Conservation (phyloP, 2,113 vertebrate species). For the Pelecanoides urinatrix region DNA sequence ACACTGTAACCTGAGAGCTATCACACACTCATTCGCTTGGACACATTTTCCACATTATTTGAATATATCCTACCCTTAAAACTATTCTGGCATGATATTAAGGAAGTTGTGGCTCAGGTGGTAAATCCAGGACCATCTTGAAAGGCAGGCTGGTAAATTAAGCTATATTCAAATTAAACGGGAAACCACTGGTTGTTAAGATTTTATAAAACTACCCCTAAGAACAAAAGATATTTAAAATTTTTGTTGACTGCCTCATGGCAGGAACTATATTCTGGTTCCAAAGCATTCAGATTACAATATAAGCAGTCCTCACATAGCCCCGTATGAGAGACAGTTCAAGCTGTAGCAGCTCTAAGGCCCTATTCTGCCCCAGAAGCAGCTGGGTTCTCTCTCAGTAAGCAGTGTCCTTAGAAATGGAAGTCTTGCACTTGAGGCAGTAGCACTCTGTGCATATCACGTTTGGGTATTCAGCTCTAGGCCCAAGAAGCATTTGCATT, state of each 20-base stretch:
- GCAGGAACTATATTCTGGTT: background rate
- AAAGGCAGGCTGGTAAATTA: slow-evolving; percentile 46
- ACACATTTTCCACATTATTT: slow-evolving; percentile 36
- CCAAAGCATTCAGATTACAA: background rate
- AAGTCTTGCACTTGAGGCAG: background rate
- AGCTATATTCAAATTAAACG: slow-evolving; percentile 19
- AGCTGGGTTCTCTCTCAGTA: background rate
- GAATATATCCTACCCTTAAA: slow-evolving; percentile 22
- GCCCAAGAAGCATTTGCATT: background rate
- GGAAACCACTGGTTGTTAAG: slow-evolving; percentile 46
- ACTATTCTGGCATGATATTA: slow-evolving; percentile 31
- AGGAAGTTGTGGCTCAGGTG: slow-evolving; percentile 59
- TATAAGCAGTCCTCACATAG: background rate
- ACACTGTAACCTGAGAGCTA: background rate
- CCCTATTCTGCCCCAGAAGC: background rate
- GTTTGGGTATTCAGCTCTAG: background rate
- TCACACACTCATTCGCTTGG: background rate
- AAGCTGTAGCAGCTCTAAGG: background rate
- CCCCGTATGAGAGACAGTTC: background rate
- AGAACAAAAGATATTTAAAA: slow-evolving; percentile 38
- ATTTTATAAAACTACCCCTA: slow-evolving; percentile 13
- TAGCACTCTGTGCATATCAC: background rate
- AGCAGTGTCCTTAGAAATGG: background rate
- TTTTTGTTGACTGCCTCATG: slow-evolving; percentile 4
- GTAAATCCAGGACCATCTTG: slow-evolving; percentile 50